phyloP scores from a whole-genome alignment of 23 tunicate genomes.

The Corella eumyota region DNA sequence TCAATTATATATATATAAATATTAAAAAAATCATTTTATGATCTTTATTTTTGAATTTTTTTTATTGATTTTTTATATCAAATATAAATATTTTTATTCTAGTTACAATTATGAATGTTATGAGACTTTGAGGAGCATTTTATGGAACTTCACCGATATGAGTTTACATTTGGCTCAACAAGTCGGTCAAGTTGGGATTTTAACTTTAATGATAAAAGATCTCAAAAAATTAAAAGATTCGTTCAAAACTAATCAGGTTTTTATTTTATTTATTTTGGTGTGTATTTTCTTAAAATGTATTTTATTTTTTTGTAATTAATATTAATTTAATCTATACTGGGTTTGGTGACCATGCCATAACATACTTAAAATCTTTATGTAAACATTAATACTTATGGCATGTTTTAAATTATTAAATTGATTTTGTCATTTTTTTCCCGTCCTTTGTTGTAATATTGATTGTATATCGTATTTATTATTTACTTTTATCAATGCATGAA shows the following conservation, averaged over 20 bases:
- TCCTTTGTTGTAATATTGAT: not conserved
- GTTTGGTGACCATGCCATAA: too few relatives aligned
- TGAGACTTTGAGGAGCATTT: slow-evolving; percentile 11
- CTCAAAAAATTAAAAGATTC: slow-evolving; percentile 12
- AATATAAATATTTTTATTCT: too few relatives aligned
- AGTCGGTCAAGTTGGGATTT: slow-evolving; percentile 29
- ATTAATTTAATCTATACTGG: too few relatives aligned
- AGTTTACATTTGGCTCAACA: slow-evolving; percentile 22
- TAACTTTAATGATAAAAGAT: slow-evolving; percentile 19
- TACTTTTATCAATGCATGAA: too few relatives aligned
- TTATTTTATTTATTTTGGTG: not conserved
- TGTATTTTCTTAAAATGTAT: too few relatives aligned
- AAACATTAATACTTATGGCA: too few relatives aligned
- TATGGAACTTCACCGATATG: slow-evolving; percentile 54
- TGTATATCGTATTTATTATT: too few relatives aligned
- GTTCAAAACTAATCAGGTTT: slow-evolving; percentile 6
- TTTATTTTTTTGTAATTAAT: not conserved
- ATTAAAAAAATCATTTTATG: too few relatives aligned
- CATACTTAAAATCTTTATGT: too few relatives aligned
- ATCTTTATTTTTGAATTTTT: too few relatives aligned
- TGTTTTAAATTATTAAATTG: not conserved
- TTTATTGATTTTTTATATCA: too few relatives aligned
- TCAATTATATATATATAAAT: too few relatives aligned
- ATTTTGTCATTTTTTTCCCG: not conserved
- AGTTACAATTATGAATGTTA: slow-evolving; percentile 35